Evolutionary conservation across 2,888 invertebrate genomes (phyloP).

Genomic region (Lacanobia oleracea): DNA sequence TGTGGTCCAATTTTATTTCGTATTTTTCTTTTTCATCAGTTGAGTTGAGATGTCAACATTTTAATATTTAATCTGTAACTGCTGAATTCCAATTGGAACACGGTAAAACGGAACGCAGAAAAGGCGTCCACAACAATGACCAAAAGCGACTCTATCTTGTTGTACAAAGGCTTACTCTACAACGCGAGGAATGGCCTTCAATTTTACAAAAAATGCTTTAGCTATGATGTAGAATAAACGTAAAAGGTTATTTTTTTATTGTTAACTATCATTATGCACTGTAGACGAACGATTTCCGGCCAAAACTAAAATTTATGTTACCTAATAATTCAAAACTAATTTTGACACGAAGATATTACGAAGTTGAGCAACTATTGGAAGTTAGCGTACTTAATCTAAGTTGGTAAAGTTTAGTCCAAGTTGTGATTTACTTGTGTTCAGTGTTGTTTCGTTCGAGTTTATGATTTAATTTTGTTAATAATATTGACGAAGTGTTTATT

Average conservation of each 20-base stretch:
- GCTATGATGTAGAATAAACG: constrained; percentile 77
- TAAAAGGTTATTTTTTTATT: constrained; percentile 81
- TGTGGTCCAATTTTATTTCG: neutral
- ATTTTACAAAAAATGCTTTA: constrained; percentile 75
- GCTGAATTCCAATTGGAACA: constrained; percentile 29
- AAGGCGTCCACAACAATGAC: constrained; percentile 14
- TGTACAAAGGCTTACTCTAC: constrained; percentile 64
- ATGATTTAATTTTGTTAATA: constrained; percentile 31
- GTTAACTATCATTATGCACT: constrained; percentile 61
- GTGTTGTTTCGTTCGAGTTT: constrained; percentile 47
- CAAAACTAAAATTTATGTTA: constrained; percentile 43
- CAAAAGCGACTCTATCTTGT: constrained; percentile 74
- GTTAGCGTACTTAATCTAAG: constrained; percentile 38
- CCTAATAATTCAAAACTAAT: constrained; percentile 2
- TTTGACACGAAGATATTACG: constrained; percentile 7
- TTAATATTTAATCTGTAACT: constrained; percentile 28
- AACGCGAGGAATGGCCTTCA: constrained; percentile 74
- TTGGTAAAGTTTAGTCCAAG: constrained; percentile 62
- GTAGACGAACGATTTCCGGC: constrained; percentile 66
- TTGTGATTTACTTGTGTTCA: constrained; percentile 64
- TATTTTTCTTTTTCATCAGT: neutral
- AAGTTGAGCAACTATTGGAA: constrained; percentile 45
- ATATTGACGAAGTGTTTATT: constrained; percentile 33
- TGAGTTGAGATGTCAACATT: constrained; percentile 2
- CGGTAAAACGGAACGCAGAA: constrained; percentile 60